A percentile compares a stretch with the other conserved stretches of the same genome.
Conservation (phyloP, 2,797 vertebrate species). For the Propithecus deckenii region DNA sequence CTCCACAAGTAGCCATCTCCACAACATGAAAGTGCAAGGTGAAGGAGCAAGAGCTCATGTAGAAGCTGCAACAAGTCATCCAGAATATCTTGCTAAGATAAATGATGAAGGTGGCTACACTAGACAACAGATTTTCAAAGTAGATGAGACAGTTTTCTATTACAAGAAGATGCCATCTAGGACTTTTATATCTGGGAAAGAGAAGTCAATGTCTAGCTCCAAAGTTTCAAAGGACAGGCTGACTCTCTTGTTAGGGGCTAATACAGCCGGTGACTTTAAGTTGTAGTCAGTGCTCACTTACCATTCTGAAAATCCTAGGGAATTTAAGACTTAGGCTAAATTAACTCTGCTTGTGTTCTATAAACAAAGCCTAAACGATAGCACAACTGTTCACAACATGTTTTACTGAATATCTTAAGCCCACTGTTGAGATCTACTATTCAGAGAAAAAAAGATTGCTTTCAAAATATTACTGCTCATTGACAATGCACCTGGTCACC, state of each 20-base stretch:
- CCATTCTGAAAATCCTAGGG: not conserved
- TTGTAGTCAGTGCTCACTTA: not conserved
- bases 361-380: not conserved
- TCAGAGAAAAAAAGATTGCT: not conserved
- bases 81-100: not conserved
- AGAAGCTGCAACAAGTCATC: not conserved
- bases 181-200: not conserved
- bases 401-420: not conserved
- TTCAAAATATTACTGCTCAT: not conserved
- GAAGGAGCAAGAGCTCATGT: not conserved
- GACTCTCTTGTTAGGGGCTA: not conserved
- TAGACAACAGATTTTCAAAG: not conserved
- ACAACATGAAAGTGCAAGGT: not conserved
- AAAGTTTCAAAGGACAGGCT: not conserved
- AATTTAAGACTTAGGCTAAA: not conserved
- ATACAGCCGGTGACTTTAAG: not conserved
- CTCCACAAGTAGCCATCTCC: not conserved
- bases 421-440: not conserved
- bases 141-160: not conserved
- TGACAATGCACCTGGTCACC: not conserved
- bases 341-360: not conserved
- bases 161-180: not conserved
- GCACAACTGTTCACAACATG: not conserved
- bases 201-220: not conserved
- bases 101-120: not conserved